Evolutionary conservation across 2,113 vertebrate species (phyloP).

Genomic region (Rhea pennata): DNA sequence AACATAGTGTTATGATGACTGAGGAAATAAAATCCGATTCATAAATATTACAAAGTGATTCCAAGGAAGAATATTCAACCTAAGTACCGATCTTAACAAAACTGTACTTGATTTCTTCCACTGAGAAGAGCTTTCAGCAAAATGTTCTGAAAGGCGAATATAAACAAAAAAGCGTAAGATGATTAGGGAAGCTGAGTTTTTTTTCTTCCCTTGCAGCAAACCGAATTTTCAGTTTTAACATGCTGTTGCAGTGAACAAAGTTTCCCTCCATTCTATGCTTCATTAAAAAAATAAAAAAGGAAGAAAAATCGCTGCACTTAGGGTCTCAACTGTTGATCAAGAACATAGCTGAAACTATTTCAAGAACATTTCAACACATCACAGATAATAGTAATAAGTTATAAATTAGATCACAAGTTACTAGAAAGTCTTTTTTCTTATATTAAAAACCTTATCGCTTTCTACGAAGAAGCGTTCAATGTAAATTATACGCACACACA

Average conservation of each 20-base stretch:
- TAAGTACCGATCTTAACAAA: not conserved
- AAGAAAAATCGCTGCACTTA: not conserved
- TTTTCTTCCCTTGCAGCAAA: not conserved
- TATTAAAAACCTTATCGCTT: too few relatives aligned
- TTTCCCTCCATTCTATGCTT: not conserved
- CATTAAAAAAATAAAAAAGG: not conserved
- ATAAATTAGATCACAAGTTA: not conserved
- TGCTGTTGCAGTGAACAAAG: accelerated
- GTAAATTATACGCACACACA: not conserved
- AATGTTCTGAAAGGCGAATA: too few relatives aligned
- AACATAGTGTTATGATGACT: conserved; percentile 56
- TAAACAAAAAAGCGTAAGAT: not conserved
- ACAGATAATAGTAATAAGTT: not conserved
- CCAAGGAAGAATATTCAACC: conserved; percentile 10
- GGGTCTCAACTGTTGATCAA: not conserved
- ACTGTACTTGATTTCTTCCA: too few relatives aligned
- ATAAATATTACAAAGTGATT: conserved; percentile 46
- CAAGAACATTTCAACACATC: not conserved
- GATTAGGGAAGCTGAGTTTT: not conserved
- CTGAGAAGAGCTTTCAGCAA: too few relatives aligned
- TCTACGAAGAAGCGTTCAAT: not conserved
- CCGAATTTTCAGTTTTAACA: not conserved
- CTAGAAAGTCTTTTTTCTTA: not conserved
- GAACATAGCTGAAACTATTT: not conserved
- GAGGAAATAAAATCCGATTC: conserved; percentile 48